Evolutionary conservation across 2,797 vertebrate genomes (phyloP), one percentile per base, ranked within the genome.

Genomic region (Nannoperca australis): DNA sequence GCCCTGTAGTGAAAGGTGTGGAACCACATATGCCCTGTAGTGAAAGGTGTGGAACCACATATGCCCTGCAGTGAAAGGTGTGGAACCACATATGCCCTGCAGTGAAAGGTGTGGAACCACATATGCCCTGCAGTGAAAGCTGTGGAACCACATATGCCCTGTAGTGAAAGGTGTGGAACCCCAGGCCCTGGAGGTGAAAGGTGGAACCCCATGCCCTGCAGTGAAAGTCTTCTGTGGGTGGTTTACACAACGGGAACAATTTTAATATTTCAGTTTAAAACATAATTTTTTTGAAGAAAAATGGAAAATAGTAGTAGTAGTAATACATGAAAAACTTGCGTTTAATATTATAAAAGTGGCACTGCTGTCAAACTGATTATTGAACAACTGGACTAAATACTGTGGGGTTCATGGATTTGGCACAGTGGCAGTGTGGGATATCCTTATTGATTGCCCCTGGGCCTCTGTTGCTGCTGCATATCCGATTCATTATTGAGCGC

Each of bases 381-480:
- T n/a, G n/a, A n/a, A n/a, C n/a, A n/a, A n/a, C n/a, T n/a, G n/a
- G n/a, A n/a, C 24, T 20, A 54, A 59, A 67, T 66, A 38, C 14
- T 30, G 54, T 47, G n/a, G 5, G 70, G 17, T 45, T 79, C 27
- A 34, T 65, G 32, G 18, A 18, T 74, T 58, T 75, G 70, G 32
- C 59, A 54, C 30, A 20, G 59, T 53, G 24, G n/a, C 32, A 58
- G 38, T 47, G 27, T 54, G 51, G 68, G 58, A 58, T 60, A 36
- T 76, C 63, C 62, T 78, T 17, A 77, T 81, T 84, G 66, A 83
- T 88, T 70, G 58, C 55, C 70, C 50, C 47, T 7, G 36, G 71
- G 75, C 64, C 58, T 49, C 47, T 30, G n/a, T 42, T 49, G 65
- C 75, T 36, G 44, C 44, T 61, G 27, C 70, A 58, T 74, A 64